A percentile compares a stretch with the other conserved stretches of the same genome.
phyloP scores from a whole-genome alignment of 2,113 vertebrate species.

The Bagarius yarrelli region DNA sequence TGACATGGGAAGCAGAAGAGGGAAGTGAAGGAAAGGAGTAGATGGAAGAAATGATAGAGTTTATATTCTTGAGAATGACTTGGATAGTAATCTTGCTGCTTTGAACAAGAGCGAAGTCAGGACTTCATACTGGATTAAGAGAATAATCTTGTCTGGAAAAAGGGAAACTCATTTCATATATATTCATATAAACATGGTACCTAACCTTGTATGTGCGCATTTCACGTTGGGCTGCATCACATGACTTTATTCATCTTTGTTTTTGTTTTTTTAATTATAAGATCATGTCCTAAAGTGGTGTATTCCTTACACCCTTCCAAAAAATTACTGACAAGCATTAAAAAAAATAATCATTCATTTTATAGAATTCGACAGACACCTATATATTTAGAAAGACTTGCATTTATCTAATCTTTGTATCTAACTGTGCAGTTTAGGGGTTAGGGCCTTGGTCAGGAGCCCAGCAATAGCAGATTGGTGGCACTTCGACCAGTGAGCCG shows the following conservation, averaged over 20 bases:
- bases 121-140: background rate
- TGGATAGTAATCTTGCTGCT: conserved; percentile 38
- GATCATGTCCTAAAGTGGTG: background rate
- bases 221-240: background rate
- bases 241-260: background rate
- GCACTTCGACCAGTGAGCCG: too few relatives aligned
- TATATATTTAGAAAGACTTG: too few relatives aligned
- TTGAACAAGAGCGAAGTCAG: background rate
- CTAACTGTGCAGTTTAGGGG: too few relatives aligned
- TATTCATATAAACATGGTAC: background rate
- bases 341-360: too few relatives aligned
- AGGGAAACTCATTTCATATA: background rate
- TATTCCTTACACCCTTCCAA: background rate
- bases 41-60: conserved; percentile 41
- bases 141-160: background rate
- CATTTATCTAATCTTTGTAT: too few relatives aligned
- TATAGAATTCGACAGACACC: too few relatives aligned
- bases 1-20: conserved; percentile 59
- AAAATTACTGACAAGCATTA: background rate
- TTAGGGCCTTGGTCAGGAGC: too few relatives aligned
- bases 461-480: too few relatives aligned
- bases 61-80: conserved; percentile 58
- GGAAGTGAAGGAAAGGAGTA: conserved; percentile 19
- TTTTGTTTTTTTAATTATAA: background rate
- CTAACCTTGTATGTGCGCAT: background rate